Conservation (phyloP, 2,888 invertebrate species). For the Prosapia bicincta region DNA sequence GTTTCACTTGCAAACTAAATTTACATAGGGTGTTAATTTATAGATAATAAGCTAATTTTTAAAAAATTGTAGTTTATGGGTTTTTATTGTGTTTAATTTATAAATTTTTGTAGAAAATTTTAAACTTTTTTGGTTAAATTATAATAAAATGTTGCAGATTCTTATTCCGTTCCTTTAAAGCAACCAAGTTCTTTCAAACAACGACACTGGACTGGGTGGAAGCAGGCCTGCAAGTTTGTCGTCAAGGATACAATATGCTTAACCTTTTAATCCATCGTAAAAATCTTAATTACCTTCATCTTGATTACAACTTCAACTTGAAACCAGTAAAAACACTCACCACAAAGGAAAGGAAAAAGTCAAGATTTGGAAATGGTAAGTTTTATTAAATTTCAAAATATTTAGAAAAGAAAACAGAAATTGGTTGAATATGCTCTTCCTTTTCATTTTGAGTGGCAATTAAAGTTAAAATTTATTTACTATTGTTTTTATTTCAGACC, state of each 20-base stretch:
- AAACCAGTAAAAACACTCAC: slow-evolving; percentile 99
- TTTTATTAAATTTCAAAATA: background rate
- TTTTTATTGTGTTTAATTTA: no score
- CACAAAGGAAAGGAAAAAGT: slow-evolving; percentile 99
- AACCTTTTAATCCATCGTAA: slow-evolving; percentile 98
- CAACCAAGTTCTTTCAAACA: slow-evolving; percentile 99
- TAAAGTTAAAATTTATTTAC: no score
- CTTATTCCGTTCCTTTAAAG: slow-evolving; percentile 97
- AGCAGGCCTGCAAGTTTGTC: slow-evolving; percentile 95
- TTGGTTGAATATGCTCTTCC: no score
- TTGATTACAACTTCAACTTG: slow-evolving; percentile 99
- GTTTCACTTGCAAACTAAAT: no score
- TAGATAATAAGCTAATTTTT: no score
- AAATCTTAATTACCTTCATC: slow-evolving; percentile 97
- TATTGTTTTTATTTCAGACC: no score
- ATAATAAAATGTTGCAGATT: no score
- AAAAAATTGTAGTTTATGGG: no score
- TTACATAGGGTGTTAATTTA: no score
- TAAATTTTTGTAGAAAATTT: no score
- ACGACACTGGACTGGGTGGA: slow-evolving; percentile 99
- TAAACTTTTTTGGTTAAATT: no score
- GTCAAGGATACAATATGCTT: slow-evolving; percentile 99
- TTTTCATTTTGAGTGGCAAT: no score
- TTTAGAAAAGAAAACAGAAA: background rate
- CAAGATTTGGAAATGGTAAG: slow-evolving; percentile 88